A percentile compares a stretch with the other conserved stretches of the same genome.
Evolutionary conservation across 2,888 invertebrate genomes (phyloP).

Genomic region (Folsomia manolachei): DNA sequence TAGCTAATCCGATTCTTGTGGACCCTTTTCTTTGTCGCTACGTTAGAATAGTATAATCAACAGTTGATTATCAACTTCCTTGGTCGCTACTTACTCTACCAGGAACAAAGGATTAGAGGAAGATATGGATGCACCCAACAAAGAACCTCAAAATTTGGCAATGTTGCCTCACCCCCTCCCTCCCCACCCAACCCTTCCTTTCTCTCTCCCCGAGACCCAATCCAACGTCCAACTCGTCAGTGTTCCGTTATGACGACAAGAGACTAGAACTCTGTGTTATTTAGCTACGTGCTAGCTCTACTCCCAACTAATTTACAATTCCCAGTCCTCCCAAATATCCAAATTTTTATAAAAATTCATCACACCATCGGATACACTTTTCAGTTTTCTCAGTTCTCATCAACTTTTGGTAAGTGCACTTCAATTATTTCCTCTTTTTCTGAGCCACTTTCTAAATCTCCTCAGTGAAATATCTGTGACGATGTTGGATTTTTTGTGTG

Average conservation of each 20-base stretch:
- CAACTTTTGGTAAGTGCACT: not conserved
- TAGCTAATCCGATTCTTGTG: too few relatives aligned
- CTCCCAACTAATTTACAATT: conserved; percentile 16
- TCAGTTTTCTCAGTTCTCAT: not conserved
- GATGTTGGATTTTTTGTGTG: not conserved
- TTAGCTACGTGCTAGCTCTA: conserved; percentile 10
- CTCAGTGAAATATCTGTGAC: not conserved
- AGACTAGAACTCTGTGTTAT: too few relatives aligned
- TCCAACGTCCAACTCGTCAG: too few relatives aligned
- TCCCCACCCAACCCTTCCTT: not conserved
- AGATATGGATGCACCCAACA: not conserved
- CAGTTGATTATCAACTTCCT: too few relatives aligned
- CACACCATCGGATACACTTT: not conserved
- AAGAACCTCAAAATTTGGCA: not conserved
- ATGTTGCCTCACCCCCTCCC: not conserved
- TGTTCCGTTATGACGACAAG: conserved; percentile 25
- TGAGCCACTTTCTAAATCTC: not conserved
- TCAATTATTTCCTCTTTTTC: not conserved
- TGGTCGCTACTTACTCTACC: too few relatives aligned
- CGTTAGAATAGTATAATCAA: too few relatives aligned
- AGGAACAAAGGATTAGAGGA: too few relatives aligned
- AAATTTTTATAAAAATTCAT: conserved; percentile 15
- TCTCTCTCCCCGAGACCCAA: too few relatives aligned
- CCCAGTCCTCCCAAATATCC: conserved; percentile 15
- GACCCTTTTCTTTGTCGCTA: too few relatives aligned